Percentiles rank a stretch among this genome's conserved stretches.
Conservation (phyloP, 2,113 vertebrate genomes). For the Albula glossodonta region DNA sequence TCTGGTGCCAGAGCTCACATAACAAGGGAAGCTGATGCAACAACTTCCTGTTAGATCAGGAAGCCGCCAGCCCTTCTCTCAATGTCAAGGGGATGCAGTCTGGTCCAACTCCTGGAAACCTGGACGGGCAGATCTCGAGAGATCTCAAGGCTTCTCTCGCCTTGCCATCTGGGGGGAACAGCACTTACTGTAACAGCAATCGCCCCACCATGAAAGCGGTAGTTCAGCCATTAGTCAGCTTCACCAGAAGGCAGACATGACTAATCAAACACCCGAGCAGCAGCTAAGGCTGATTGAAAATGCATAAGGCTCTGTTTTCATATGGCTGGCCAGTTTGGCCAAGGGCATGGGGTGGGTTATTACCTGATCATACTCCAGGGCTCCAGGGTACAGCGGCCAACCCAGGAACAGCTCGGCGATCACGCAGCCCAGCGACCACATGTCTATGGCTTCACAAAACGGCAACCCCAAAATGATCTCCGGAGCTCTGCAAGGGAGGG, state of each 20-base stretch:
- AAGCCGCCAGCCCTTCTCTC: too few species aligned
- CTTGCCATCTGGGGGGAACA: too few species aligned
- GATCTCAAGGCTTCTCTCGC: too few species aligned
- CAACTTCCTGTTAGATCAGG: too few species aligned
- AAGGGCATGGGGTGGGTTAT: conserved; percentile 16
- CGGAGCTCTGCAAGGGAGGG: conserved; percentile 84
- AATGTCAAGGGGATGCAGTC: too few species aligned
- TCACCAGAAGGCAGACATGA: background rate
- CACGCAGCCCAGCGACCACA: conserved; percentile 99
- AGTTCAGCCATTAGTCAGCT: background rate
- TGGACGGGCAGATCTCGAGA: too few species aligned
- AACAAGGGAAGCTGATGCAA: too few species aligned
- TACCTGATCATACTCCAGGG: conserved; percentile 99
- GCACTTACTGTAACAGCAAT: too few species aligned
- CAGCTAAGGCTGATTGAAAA: background rate
- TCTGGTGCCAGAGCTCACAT: too few species aligned
- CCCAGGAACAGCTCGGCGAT: conserved; percentile 98
- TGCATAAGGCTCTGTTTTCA: background rate
- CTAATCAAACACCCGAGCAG: background rate
- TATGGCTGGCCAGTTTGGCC: background rate
- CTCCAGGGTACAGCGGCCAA: conserved; percentile 98
- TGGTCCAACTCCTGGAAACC: too few species aligned
- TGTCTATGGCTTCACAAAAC: conserved; percentile 99
- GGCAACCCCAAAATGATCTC: conserved; percentile 99
- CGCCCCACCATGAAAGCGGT: too few species aligned